phyloP scores from a whole-genome alignment of 1,140 invertebrate genomes.

The Medauroidea extradentata region DNA sequence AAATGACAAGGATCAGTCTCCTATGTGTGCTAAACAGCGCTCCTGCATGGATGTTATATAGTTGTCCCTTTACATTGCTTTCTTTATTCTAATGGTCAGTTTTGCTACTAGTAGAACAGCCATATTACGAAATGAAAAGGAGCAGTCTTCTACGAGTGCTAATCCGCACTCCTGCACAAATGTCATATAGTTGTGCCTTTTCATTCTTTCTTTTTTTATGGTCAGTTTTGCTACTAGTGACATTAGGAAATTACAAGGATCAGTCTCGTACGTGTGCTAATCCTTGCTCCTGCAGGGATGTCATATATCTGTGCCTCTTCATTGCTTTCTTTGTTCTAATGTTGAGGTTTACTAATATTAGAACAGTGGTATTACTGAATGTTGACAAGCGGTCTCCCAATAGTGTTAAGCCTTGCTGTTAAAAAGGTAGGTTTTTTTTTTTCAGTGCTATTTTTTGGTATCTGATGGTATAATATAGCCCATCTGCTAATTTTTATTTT shows the following conservation, averaged over 20 bases:
- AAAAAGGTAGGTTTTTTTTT: no score
- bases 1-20: background rate
- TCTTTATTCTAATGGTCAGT: slow-evolving; percentile 85
- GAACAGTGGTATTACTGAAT: no score
- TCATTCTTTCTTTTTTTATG: slow-evolving; percentile 83
- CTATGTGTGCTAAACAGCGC: background rate
- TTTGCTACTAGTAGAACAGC: no score
- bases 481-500: no score
- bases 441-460: no score
- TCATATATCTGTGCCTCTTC: slow-evolving; percentile 60
- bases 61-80: slow-evolving; percentile 74
- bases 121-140: no score
- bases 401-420: slow-evolving; percentile 1
- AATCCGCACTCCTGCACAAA: slow-evolving; percentile 10
- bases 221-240: slow-evolving; percentile 55
- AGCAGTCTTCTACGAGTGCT: background rate
- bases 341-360: no score
- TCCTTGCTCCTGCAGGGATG: slow-evolving; percentile 9
- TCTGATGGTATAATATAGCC: no score
- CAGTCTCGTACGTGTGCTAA: background rate
- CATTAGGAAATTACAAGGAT: background rate
- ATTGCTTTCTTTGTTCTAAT: no score
- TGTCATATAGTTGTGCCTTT: slow-evolving; percentile 72
- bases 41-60: slow-evolving; percentile 44
- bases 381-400: background rate